phyloP scores from a whole-genome alignment of 2,888 invertebrate genomes.

The Caenorhabditis zanzibari region DNA sequence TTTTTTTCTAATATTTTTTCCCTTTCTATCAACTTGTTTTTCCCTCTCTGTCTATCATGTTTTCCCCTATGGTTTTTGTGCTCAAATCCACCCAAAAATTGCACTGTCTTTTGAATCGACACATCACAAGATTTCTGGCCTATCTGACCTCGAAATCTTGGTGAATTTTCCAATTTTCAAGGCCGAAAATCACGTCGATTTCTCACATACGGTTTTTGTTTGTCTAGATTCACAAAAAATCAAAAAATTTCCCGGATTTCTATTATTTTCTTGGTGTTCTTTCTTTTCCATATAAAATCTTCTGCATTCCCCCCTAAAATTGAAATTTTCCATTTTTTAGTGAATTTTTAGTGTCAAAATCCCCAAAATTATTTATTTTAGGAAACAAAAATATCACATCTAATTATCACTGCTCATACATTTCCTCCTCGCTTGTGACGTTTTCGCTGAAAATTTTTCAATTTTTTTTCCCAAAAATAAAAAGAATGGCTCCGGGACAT shows the following conservation, averaged over 20 bases:
- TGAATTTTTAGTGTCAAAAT: background rate
- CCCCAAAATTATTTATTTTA: background rate
- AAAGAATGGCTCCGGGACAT: too few species aligned
- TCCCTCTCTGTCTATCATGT: background rate
- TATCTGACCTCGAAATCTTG: conserved; percentile 36
- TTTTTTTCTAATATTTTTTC: background rate
- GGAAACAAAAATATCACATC: background rate
- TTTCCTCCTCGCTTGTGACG: conserved; percentile 65
- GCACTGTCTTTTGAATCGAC: conserved; percentile 5
- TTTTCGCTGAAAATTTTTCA: conserved; percentile 68
- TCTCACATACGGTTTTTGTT: conserved; percentile 35
- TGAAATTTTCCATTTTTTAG: background rate
- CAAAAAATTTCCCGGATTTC: conserved; percentile 14
- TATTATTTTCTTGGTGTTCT: conserved; percentile 31
- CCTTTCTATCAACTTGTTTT: conserved; percentile 22
- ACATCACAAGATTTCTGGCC: conserved; percentile 1
- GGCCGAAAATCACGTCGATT: conserved; percentile 16
- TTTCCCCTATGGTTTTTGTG: background rate
- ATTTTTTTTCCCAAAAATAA: too few species aligned
- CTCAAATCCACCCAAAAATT: background rate
- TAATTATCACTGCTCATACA: conserved; percentile 47
- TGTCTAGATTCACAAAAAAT: background rate
- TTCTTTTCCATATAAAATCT: conserved; percentile 39
- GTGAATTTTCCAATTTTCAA: background rate
- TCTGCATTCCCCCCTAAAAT: conserved; percentile 33